Percentiles rank a stretch among this genome's conserved stretches.
phyloP scores from a whole-genome alignment of 2,797 vertebrate genomes.

The Orestias chungarensis region DNA sequence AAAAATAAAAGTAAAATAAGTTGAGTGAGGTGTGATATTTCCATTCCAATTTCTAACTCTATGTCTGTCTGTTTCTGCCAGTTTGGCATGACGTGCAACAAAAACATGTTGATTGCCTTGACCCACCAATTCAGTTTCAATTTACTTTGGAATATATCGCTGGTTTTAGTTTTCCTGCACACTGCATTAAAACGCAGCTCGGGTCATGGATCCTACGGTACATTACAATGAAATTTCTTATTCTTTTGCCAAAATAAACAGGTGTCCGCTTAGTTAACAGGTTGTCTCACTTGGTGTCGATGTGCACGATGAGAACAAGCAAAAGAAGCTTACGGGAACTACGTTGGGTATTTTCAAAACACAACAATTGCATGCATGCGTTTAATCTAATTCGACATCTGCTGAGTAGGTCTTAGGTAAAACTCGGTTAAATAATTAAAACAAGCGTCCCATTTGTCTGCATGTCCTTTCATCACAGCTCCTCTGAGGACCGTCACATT shows the following conservation, averaged over 20 bases:
- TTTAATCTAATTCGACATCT: neutral
- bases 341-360: neutral
- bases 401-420: neutral
- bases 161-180: constrained; percentile 15
- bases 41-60: neutral
- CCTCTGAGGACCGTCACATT: constrained; percentile 42
- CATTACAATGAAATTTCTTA: constrained; percentile 27
- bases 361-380: neutral
- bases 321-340: neutral
- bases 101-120: constrained; percentile 2
- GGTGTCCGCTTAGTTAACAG: constrained; percentile 26
- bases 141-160: constrained; percentile 17
- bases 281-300: constrained; percentile 19
- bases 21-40: neutral
- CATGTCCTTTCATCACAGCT: constrained; percentile 51
- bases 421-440: constrained; percentile 63
- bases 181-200: constrained; percentile 10
- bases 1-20: no score
- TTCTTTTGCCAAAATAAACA: constrained; percentile 31
- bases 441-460: constrained; percentile 63
- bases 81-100: neutral
- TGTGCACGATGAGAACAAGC: constrained; percentile 12
- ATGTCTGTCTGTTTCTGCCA: neutral
- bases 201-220: constrained; percentile 24
- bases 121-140: constrained; percentile 12